These are phyloP conservation scores for Chymomyza procnemis DNA, from an alignment of 2,888 invertebrate species.

Conservation along the genomic window DNA sequence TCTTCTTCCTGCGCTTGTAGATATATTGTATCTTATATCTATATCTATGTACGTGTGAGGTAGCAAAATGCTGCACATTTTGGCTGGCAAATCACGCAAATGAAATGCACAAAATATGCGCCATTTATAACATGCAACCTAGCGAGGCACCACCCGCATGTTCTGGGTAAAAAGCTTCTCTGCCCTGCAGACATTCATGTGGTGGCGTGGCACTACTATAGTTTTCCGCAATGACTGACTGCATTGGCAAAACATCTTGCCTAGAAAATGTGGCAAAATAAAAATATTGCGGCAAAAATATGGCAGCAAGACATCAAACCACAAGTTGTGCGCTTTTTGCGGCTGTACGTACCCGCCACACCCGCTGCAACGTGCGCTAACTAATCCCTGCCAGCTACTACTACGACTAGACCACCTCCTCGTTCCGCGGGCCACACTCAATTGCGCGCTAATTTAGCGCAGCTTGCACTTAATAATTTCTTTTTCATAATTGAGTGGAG, in stretches of 20 bases:
- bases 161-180: conserved; percentile 4
- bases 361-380: neutral
- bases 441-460: conserved; percentile 74
- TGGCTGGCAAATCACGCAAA: conserved; percentile 68
- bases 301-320: conserved; percentile 20
- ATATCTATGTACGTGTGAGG: conserved; percentile 17
- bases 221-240: conserved; percentile 25
- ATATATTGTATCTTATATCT: neutral
- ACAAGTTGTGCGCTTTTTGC: conserved; percentile 12
- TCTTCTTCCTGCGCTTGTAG: neutral
- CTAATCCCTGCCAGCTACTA: neutral
- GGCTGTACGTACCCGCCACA: conserved; percentile 6
- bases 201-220: conserved; percentile 15
- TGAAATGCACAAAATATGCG: conserved; percentile 72
- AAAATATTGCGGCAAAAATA: conserved; percentile 33
- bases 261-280: conserved; percentile 40
- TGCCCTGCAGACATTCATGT: neutral
- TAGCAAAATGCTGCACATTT: conserved; percentile 41
- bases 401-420: neutral
- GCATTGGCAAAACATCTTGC: conserved; percentile 12
- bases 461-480: conserved; percentile 72
- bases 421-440: conserved; percentile 54
- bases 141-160: neutral
- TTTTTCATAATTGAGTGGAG: conserved; percentile 63
- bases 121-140: conserved; percentile 59